Percentiles rank a stretch among this genome's conserved stretches.
These are phyloP conservation scores for Athene cunicularia DNA, from an alignment of 2,113 vertebrate genomes.

Conservation along the genomic window DNA sequence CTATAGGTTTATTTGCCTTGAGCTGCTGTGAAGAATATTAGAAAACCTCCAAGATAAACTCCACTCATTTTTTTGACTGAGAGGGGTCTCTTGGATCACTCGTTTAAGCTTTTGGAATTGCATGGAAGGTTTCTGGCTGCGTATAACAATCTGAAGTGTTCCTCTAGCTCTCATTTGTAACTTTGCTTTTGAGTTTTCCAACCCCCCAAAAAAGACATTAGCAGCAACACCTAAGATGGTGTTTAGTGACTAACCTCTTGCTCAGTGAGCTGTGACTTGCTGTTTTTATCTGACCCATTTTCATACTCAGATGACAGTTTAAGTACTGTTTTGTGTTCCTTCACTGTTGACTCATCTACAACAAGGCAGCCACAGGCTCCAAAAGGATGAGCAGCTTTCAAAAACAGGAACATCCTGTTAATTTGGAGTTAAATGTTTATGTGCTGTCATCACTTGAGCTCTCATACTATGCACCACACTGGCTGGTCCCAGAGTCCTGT, in stretches of 20 bases:
- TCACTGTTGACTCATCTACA: slow-evolving; percentile 10
- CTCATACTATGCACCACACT: not conserved
- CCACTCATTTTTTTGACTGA: not conserved
- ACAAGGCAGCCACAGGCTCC: not conserved
- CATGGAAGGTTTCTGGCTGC: not conserved
- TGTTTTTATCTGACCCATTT: slow-evolving; percentile 1
- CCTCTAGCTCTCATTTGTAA: not conserved
- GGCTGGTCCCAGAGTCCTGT: not conserved
- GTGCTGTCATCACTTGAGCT: not conserved
- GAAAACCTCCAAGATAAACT: not conserved
- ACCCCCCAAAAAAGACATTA: not conserved
- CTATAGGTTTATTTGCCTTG: not conserved
- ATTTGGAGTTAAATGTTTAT: not conserved
- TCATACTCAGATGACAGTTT: not conserved
- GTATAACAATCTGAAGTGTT: not conserved
- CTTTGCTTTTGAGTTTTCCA: not conserved
- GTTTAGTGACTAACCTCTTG: not conserved
- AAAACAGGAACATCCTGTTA: slow-evolving; percentile 25
- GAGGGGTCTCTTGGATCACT: not conserved
- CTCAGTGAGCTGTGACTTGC: not conserved
- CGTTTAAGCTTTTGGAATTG: not conserved
- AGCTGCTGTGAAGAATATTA: not conserved
- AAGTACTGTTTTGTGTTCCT: slow-evolving; percentile 21
- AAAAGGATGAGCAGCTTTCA: not conserved
- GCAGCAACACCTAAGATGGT: not conserved